Evolutionary conservation across 2,113 vertebrate genomes (phyloP).

Genomic region (Epinephelus moara): DNA sequence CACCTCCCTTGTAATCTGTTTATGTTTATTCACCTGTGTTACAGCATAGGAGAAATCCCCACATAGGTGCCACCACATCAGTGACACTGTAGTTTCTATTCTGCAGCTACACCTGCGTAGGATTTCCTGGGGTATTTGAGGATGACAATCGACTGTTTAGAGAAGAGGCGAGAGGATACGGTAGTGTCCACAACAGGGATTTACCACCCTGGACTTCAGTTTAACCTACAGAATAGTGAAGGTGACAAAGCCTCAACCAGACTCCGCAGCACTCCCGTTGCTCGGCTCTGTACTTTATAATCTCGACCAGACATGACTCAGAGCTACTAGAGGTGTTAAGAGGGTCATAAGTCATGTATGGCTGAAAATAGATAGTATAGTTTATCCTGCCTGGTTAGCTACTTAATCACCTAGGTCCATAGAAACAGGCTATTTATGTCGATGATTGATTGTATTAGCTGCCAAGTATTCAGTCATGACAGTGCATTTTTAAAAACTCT

Average conservation of each 20-base stretch:
- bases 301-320: slow-evolving; percentile 74
- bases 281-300: slow-evolving; percentile 67
- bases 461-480: slow-evolving; percentile 64
- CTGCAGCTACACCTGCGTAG: background rate
- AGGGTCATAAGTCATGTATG: slow-evolving; percentile 77
- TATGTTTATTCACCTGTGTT: slow-evolving; percentile 8
- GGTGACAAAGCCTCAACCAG: slow-evolving; percentile 57
- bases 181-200: slow-evolving; percentile 68
- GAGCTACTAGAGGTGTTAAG: slow-evolving; percentile 76
- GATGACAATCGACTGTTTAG: slow-evolving; percentile 51
- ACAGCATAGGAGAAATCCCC: background rate
- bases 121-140: slow-evolving; percentile 23
- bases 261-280: slow-evolving; percentile 36
- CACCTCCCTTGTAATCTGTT: background rate
- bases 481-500: slow-evolving; percentile 58
- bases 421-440: slow-evolving; percentile 74
- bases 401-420: slow-evolving; percentile 71
- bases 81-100: slow-evolving; percentile 25
- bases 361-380: slow-evolving; percentile 79
- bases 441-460: slow-evolving; percentile 62
- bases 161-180: slow-evolving; percentile 61
- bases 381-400: slow-evolving; percentile 74
- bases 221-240: slow-evolving; percentile 67
- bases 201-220: slow-evolving; percentile 58
- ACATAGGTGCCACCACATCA: slow-evolving; percentile 14